Percentiles rank a stretch among this genome's conserved stretches.
Evolutionary conservation across 2,113 vertebrate genomes (phyloP).

Genomic region (Regulus satrapa): DNA sequence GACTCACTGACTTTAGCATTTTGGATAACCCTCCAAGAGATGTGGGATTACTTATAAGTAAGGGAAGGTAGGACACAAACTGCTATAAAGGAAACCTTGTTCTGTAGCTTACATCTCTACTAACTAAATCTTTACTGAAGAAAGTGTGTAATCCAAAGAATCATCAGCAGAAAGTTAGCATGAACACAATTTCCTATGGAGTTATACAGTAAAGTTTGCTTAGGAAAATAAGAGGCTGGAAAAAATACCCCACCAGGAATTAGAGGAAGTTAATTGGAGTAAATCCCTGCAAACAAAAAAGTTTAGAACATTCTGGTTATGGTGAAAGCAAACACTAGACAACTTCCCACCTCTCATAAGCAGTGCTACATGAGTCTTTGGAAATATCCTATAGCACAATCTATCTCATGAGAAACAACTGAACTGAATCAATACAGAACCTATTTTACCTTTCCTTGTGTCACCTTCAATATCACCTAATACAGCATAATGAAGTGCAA

Average conservation of each 20-base stretch:
- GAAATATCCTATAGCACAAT: neutral
- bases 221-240: neutral
- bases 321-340: neutral
- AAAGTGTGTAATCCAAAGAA: neutral
- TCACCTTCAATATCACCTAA: neutral
- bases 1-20: neutral
- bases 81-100: neutral
- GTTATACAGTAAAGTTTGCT: neutral
- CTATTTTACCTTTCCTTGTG: neutral
- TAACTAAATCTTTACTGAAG: neutral
- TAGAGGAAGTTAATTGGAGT: neutral
- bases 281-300: neutral
- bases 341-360: neutral
- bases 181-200: neutral
- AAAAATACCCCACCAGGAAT: neutral
- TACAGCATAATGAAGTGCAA: neutral
- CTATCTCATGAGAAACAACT: neutral
- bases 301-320: neutral
- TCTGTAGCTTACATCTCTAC: neutral
- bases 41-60: neutral
- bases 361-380: fast-evolving
- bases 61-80: neutral
- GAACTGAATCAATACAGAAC: neutral
- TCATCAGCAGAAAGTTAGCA: neutral
- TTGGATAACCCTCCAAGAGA: neutral